Evolutionary conservation across 1,140 invertebrate genomes (phyloP).

Genomic region (Eulimnadia texana): DNA sequence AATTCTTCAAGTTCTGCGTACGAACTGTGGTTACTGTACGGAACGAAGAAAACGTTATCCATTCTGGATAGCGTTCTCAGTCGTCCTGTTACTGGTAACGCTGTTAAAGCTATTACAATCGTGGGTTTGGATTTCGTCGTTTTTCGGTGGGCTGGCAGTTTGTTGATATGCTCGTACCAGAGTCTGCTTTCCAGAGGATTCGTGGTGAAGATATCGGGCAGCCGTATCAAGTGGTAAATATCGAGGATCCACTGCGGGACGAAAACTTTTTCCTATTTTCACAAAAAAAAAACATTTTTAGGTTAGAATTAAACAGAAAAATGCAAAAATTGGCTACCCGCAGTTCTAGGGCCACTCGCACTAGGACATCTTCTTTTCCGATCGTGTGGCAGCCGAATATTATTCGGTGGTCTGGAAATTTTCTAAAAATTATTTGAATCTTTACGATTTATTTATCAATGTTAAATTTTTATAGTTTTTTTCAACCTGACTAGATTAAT

Average conservation of each 20-base stretch:
- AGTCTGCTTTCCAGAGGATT: not conserved
- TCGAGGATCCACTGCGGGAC: not conserved
- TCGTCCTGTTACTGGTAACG: not conserved
- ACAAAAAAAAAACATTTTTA: not conserved
- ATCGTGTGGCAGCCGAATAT: constrained; percentile 7
- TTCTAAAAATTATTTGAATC: not conserved
- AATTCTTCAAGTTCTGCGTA: constrained; percentile 1
- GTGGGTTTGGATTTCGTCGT: not conserved
- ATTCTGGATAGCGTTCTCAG: not conserved
- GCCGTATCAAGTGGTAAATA: not conserved
- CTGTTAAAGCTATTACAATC: not conserved
- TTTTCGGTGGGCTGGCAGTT: not conserved
- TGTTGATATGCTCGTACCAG: not conserved
- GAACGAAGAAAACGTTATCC: not conserved
- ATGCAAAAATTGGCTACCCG: not conserved
- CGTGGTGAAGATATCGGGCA: constrained; percentile 1
- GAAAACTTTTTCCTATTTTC: constrained; percentile 1
- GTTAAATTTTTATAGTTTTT: not conserved
- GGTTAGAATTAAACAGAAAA: not conserved
- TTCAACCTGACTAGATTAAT: not conserved
- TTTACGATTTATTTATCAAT: not conserved
- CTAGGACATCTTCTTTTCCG: constrained; percentile 4
- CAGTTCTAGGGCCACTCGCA: not conserved
- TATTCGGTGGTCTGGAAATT: constrained; percentile 1
- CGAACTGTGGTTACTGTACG: constrained; percentile 9